phyloP scores from a whole-genome alignment of 2,113 vertebrate genomes.

The Cyprinus carpio region DNA sequence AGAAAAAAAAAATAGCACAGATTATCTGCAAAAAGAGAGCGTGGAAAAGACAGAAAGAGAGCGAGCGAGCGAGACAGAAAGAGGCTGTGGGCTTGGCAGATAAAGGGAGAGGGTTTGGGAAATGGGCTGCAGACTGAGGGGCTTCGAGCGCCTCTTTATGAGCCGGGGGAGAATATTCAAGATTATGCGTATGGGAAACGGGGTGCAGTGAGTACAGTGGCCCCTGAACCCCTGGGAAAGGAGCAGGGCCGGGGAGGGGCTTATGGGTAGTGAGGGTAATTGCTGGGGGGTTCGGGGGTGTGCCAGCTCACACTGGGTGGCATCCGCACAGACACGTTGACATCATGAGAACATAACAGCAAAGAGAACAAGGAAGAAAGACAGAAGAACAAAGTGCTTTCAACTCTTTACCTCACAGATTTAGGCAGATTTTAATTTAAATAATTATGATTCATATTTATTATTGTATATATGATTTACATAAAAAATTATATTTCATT shows the following conservation, averaged over 20 bases:
- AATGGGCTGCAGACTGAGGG: conserved; percentile 38
- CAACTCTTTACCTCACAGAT: background rate
- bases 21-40: conserved; percentile 23
- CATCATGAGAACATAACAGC: conserved; percentile 39
- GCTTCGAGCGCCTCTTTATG: conserved; percentile 33
- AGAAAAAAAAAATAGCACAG: background rate
- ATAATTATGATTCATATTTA: background rate
- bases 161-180: background rate
- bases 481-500: background rate
- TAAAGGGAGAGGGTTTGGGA: conserved; percentile 42
- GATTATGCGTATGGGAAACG: conserved; percentile 44
- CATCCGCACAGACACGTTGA: conserved; percentile 22
- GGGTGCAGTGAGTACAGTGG: conserved; percentile 38
- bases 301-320: conserved; percentile 48
- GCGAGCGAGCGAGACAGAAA: conserved; percentile 3
- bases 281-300: conserved; percentile 20
- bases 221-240: conserved; percentile 44
- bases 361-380: too few species aligned
- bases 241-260: conserved; percentile 13
- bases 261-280: conserved; percentile 29
- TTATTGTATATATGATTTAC: background rate
- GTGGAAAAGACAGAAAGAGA: conserved; percentile 17
- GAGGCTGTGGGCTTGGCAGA: conserved; percentile 13
- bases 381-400: background rate
- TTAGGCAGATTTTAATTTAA: background rate